phyloP scores from a whole-genome alignment of 2,888 invertebrate species.

The Dryococelus australis region DNA sequence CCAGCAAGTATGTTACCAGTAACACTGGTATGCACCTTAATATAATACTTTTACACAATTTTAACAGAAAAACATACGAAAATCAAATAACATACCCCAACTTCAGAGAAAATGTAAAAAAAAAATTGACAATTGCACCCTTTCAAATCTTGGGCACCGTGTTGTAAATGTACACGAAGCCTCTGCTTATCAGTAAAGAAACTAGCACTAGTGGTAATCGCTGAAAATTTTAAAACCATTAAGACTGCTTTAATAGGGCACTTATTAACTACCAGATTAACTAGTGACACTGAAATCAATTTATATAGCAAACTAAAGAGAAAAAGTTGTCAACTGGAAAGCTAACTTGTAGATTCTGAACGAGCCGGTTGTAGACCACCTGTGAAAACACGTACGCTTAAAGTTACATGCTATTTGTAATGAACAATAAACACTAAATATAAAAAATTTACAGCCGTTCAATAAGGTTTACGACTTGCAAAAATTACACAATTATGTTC shows the following conservation, averaged over 20 bases:
- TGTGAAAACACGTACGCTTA: constrained; percentile 3
- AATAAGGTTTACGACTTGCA: not conserved
- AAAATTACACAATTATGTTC: not conserved
- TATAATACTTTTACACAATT: too few species aligned
- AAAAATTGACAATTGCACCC: too few species aligned
- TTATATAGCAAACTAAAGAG: not conserved
- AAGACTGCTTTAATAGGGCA: not conserved
- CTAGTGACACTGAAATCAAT: not conserved
- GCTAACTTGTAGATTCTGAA: not conserved
- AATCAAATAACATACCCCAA: too few species aligned
- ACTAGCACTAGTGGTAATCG: not conserved
- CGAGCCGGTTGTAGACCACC: not conserved
- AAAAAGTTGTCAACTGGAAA: not conserved
- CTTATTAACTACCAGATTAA: not conserved
- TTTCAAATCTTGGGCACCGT: too few species aligned
- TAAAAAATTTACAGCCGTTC: not conserved
- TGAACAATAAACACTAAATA: not conserved
- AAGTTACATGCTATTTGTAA: not conserved
- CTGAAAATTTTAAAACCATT: not conserved
- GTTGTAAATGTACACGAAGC: not conserved
- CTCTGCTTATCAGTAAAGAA: constrained; percentile 8
- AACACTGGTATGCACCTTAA: too few species aligned
- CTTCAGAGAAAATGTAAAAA: too few species aligned
- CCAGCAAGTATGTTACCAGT: too few species aligned
- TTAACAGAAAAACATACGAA: too few species aligned